Percentiles rank a stretch among this genome's conserved stretches.
phyloP scores from a whole-genome alignment of 2,113 vertebrate species.

The Phaethornis superciliosus region DNA sequence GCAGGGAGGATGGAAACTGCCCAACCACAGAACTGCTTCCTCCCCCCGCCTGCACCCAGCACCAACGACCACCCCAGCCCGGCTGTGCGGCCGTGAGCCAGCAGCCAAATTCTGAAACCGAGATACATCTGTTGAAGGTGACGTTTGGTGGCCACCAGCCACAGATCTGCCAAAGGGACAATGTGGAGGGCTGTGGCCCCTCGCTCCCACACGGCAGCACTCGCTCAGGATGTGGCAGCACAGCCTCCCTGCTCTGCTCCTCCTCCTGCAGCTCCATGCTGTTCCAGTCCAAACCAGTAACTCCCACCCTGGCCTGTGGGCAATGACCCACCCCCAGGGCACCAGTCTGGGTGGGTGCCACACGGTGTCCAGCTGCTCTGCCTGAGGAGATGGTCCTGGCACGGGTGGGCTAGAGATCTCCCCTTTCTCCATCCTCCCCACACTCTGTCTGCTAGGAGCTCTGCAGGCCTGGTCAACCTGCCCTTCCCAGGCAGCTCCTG shows the following conservation, averaged over 20 bases:
- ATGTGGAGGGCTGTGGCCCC: rapidly evolving
- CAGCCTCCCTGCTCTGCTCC: rapidly evolving
- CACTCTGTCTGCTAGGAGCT: rapidly evolving
- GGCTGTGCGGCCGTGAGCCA: rapidly evolving
- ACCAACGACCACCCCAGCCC: too few relatives aligned
- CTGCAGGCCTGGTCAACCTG: background rate
- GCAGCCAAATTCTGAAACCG: background rate
- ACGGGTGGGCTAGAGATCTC: background rate
- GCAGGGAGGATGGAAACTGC: slow-evolving; percentile 31
- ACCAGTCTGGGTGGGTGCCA: background rate
- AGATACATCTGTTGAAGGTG: rapidly evolving
- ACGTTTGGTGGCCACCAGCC: rapidly evolving
- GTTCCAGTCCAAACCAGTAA: background rate
- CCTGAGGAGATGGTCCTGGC: background rate
- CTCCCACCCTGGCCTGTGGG: background rate
- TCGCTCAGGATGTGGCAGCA: rapidly evolving
- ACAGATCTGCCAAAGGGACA: background rate
- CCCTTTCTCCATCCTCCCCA: too few relatives aligned
- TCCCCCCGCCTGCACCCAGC: background rate
- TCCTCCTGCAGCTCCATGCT: background rate
- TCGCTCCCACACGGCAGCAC: rapidly evolving
- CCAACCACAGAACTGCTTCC: slow-evolving; percentile 13
- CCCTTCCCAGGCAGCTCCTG: background rate
- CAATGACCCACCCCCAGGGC: rapidly evolving
- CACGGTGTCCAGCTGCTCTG: rapidly evolving